Conservation (phyloP, 2,797 vertebrate genomes). For the Poeciliopsis paucimaculata region DNA sequence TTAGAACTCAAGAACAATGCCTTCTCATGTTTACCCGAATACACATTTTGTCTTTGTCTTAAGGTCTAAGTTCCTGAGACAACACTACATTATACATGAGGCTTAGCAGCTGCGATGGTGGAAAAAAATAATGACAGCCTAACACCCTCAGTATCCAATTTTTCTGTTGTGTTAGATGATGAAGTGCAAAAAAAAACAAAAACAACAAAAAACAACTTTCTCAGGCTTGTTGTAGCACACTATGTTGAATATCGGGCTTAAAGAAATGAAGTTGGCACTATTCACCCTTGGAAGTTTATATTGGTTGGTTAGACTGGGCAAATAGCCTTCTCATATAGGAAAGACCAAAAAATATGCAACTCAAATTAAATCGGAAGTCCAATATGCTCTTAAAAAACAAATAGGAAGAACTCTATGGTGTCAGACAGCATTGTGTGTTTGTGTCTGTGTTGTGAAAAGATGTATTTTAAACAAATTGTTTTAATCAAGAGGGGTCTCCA, state of each 20-base stretch:
- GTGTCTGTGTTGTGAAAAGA: background rate
- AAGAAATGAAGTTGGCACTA: constrained; percentile 11
- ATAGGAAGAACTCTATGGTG: background rate
- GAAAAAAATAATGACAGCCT: constrained; percentile 17
- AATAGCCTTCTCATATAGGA: constrained; percentile 18
- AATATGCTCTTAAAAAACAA: background rate
- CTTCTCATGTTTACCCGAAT: constrained; percentile 40
- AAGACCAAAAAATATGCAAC: constrained; percentile 18
- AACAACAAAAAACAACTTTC: background rate
- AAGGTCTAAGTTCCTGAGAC: constrained; percentile 45
- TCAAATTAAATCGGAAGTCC: constrained; percentile 8
- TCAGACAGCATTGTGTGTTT: background rate
- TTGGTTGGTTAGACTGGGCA: constrained; percentile 23
- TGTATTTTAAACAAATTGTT: background rate
- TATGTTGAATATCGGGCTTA: constrained; percentile 8
- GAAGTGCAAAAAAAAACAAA: background rate
- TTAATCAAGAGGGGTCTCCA: background rate
- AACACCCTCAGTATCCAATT: background rate
- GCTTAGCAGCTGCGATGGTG: constrained; percentile 18
- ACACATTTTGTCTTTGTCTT: constrained; percentile 28
- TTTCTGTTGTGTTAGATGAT: background rate
- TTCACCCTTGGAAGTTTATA: constrained; percentile 8
- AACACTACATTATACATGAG: constrained; percentile 36
- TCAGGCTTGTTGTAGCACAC: background rate
- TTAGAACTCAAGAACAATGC: constrained; percentile 63